These are phyloP conservation scores for human DNA, from an alignment of 2,113 vertebrate species.

Conservation along the genomic window GRCh38 chr2:182019501-182020000, in stretches of 20 bases:
- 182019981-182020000: neutral
- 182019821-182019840: neutral
- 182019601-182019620: neutral
- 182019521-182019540: neutral
- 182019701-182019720: neutral
- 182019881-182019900: neutral
- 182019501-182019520: neutral
- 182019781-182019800: neutral
- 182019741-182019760: slow-evolving; percentile 15
- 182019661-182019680: neutral
- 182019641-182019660: neutral
- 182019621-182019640: neutral
- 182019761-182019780: neutral
- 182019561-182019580: neutral
- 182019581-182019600: neutral
- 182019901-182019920: neutral
- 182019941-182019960: neutral
- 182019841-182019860: neutral
- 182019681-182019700: neutral
- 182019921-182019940: neutral
- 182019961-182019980: neutral
- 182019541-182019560: neutral
- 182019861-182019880: neutral
- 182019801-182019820: neutral
- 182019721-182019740: neutral